Evolutionary conservation across 2,888 invertebrate species (phyloP).

Genomic region (Aspidiotus rigidus): DNA sequence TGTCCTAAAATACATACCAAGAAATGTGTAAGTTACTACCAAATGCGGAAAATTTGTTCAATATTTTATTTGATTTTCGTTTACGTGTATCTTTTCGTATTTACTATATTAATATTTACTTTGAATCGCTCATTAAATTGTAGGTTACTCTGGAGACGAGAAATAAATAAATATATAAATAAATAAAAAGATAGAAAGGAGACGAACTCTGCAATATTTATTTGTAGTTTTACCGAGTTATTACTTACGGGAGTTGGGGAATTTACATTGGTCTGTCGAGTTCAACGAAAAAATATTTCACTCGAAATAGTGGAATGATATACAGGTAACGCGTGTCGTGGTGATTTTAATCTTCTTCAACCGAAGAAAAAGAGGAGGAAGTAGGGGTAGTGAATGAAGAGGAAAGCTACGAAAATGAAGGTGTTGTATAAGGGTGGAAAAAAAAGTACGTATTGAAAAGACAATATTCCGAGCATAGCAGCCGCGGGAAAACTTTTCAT

Average conservation of each 20-base stretch:
- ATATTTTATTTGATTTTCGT: background rate
- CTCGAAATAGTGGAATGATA: background rate
- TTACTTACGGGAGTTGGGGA: background rate
- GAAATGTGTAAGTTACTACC: too few relatives aligned
- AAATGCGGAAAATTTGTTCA: background rate
- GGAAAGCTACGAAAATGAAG: background rate
- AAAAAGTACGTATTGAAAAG: background rate
- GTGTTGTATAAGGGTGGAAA: background rate
- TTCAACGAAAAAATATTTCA: background rate
- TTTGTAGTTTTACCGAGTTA: background rate
- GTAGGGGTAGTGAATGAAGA: background rate
- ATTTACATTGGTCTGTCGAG: background rate
- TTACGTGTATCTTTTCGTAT: background rate
- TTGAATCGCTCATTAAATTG: slow-evolving; percentile 2
- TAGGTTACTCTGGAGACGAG: background rate
- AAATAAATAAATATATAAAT: too few relatives aligned
- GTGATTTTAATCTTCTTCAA: background rate
- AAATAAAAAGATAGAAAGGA: background rate
- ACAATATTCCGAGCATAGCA: too few relatives aligned
- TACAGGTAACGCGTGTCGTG: background rate
- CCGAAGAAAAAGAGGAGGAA: background rate
- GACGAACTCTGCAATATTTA: background rate
- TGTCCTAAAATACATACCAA: too few relatives aligned
- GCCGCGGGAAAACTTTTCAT: too few relatives aligned
- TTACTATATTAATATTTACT: background rate